Conservation (phyloP, 2,113 vertebrate genomes). For the Dasyurus viverrinus region DNA sequence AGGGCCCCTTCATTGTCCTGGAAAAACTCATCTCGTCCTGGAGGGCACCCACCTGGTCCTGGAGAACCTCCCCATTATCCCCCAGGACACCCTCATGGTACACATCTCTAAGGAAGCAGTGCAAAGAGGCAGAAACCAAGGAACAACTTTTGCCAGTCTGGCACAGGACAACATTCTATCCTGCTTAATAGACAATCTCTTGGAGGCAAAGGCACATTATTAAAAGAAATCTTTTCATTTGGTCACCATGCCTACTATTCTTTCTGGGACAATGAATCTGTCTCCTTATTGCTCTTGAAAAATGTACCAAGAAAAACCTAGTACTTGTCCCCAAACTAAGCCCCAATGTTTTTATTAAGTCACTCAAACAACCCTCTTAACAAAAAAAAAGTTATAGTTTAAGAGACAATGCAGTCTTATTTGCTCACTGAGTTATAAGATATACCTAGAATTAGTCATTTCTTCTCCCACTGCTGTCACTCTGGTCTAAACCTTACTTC, state of each 20-base stretch:
- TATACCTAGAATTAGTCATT: not conserved
- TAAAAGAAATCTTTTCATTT: conserved; percentile 15
- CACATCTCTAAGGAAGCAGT: conserved; percentile 55
- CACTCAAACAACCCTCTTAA: not conserved
- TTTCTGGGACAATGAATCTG: not conserved
- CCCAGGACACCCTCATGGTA: not conserved
- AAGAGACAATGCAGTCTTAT: not conserved
- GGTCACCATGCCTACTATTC: conserved; percentile 9
- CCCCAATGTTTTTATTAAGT: not conserved
- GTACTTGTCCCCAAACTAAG: not conserved
- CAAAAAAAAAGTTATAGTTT: not conserved
- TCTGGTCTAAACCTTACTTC: not conserved
- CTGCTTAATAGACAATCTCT: conserved; percentile 59
- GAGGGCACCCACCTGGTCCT: not conserved
- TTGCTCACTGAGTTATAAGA: not conserved
- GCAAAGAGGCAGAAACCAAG: conserved; percentile 7
- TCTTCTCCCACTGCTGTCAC: not conserved
- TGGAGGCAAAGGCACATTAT: conserved; percentile 7
- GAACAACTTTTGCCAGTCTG: not conserved
- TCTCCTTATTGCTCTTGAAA: not conserved
- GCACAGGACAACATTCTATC: not conserved
- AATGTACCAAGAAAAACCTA: not conserved
- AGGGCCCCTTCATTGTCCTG: not conserved
- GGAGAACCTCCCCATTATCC: not conserved
- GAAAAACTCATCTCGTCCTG: not conserved